Evolutionary conservation across 2,888 invertebrate species (phyloP), one percentile per base, ranked within the genome.

Genomic region (Furcula furcula): DNA sequence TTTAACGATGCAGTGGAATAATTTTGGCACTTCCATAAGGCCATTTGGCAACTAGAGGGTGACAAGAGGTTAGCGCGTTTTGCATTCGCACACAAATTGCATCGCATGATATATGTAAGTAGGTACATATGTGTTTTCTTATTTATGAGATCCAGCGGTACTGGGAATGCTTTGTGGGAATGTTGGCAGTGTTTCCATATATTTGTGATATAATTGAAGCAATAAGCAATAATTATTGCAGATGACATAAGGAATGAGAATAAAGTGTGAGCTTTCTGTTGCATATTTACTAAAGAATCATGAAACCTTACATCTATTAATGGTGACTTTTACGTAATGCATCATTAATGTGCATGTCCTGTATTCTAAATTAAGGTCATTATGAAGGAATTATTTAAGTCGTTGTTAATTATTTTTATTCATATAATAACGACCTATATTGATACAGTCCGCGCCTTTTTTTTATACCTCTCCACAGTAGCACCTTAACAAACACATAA

Each of bases 1-100:
- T 56, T 48, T 52, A 40, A 48, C 45, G 9, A 20, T 9, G 20
- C 7, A 18, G 7, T 21, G 10, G 10, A 21, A 21, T 21, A 14
- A 14, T 26, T 26, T 26, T 26, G 26, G 26, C 26, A 26, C 26
- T 4, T 26, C 26, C 26, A 26, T 26, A 51, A 59, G 65, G 69
- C 69, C 70, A 70, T 75, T 76, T 76, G 70, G 70, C 70, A 65
- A 59, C 68, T 52, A 47, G 34, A 31, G 48, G 52, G 60, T 57
- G 63, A 63, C 63, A 61, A 59, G 66, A 58, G 59, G 54, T 48
- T 62, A 48, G 48, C 56, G 54, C 62, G 65, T 50, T 43, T 42
- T 39, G 56, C 57, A 57, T 61, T 58, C 60, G 50, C 57, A 55
- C 58, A 53, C 59, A 59, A 60, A 61, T 67, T 44, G 40, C 54